phyloP scores from a whole-genome alignment of 1,140 invertebrate species.

The Cydia strobilella region DNA sequence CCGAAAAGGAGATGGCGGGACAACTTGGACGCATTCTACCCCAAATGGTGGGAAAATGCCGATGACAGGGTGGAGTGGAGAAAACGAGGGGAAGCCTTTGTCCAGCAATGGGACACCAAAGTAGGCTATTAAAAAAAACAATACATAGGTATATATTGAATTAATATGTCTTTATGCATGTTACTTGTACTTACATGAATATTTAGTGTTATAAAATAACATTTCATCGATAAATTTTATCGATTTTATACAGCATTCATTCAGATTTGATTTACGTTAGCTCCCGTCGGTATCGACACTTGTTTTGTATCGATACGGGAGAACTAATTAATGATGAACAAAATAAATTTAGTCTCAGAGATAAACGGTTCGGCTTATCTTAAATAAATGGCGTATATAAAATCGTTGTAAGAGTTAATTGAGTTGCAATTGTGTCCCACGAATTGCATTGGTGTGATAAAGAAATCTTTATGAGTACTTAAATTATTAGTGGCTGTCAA shows the following conservation, averaged over 20 bases:
- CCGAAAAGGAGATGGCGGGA: no score
- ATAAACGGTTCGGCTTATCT: slow-evolving; percentile 36
- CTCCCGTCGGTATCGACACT: slow-evolving; percentile 30
- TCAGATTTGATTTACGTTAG: slow-evolving; percentile 32
- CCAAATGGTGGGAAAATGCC: no score
- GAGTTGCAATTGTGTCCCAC: slow-evolving; percentile 16
- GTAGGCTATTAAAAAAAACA: no score
- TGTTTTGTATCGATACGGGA: slow-evolving; percentile 34
- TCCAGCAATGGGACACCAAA: no score
- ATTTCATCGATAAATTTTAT: slow-evolving; percentile 17
- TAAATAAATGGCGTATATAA: slow-evolving; percentile 11
- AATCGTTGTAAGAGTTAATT: slow-evolving; percentile 13
- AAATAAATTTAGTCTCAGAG: slow-evolving; percentile 26
- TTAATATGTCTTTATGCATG: no score
- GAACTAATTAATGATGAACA: slow-evolving; percentile 38
- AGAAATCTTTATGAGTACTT: slow-evolving; percentile 1
- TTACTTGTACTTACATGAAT: no score
- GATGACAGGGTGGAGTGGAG: no score
- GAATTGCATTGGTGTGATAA: neutral
- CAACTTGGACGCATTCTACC: no score
- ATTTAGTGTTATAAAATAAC: neutral
- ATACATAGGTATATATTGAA: no score
- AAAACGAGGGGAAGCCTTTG: no score
- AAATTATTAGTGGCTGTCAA: neutral
- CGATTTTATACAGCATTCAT: slow-evolving; percentile 24